Conservation (phyloP, 2,113 vertebrate genomes). For the Phalacrocorax aristotelis region DNA sequence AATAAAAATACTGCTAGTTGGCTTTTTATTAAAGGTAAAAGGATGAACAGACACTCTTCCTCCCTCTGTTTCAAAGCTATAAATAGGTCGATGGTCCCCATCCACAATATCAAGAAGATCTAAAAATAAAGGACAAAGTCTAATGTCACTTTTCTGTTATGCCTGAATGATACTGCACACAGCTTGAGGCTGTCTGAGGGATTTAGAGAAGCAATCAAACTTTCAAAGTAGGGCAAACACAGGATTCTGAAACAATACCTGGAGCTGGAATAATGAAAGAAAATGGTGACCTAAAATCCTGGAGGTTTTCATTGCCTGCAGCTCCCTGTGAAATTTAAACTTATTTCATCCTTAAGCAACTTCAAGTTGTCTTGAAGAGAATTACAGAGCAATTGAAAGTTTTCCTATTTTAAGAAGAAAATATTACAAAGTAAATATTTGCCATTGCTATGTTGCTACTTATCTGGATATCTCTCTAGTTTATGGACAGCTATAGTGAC, state of each 20-base stretch:
- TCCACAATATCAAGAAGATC: not conserved
- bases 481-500: not conserved
- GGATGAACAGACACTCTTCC: not conserved
- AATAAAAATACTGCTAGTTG: slow-evolving; percentile 45
- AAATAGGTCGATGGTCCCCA: not conserved
- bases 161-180: not conserved
- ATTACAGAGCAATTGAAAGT: not conserved
- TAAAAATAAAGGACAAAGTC: not conserved
- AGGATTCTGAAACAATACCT: not conserved
- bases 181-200: not conserved
- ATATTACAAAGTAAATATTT: not conserved
- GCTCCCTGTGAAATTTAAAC: not conserved
- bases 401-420: not conserved
- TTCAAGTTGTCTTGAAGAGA: not conserved
- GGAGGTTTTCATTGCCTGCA: not conserved
- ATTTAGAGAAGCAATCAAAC: not conserved
- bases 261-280: not conserved
- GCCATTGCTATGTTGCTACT: not conserved
- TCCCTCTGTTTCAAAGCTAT: not conserved
- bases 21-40: slow-evolving; percentile 3
- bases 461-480: not conserved
- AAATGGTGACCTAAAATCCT: not conserved
- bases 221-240: not conserved
- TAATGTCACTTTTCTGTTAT: not conserved
- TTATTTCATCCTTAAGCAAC: not conserved